phyloP scores from a whole-genome alignment of 2,797 vertebrate genomes.

The Kryptopterus vitreolus region DNA sequence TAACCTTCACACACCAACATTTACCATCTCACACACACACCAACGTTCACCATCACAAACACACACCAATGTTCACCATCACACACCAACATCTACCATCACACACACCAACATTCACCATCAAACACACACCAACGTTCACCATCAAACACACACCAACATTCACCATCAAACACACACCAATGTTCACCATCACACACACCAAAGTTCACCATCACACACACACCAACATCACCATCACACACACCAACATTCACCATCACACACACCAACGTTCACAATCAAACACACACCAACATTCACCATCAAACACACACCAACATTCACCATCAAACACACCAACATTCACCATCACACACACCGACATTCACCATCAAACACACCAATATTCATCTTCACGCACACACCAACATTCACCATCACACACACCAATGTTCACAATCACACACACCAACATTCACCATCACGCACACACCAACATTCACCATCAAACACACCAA shows the following conservation, averaged over 20 bases:
- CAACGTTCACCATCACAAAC: background rate
- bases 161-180: background rate
- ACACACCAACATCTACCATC: background rate
- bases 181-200: background rate
- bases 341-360: background rate
- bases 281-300: background rate
- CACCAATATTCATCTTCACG: no score
- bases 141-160: background rate
- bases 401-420: no score
- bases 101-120: background rate
- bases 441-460: background rate
- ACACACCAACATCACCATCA: background rate
- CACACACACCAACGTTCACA: background rate
- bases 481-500: background rate
- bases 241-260: background rate
- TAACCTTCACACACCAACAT: background rate
- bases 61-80: background rate
- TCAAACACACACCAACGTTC: background rate
- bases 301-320: background rate
- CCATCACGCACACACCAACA: background rate
- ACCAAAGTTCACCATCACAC: background rate
- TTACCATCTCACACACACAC: background rate
- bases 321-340: background rate
- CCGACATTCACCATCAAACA: no score
- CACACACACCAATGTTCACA: no score